Evolutionary conservation across 2,113 vertebrate genomes (phyloP).

Genomic region (Petaurus breviceps): DNA sequence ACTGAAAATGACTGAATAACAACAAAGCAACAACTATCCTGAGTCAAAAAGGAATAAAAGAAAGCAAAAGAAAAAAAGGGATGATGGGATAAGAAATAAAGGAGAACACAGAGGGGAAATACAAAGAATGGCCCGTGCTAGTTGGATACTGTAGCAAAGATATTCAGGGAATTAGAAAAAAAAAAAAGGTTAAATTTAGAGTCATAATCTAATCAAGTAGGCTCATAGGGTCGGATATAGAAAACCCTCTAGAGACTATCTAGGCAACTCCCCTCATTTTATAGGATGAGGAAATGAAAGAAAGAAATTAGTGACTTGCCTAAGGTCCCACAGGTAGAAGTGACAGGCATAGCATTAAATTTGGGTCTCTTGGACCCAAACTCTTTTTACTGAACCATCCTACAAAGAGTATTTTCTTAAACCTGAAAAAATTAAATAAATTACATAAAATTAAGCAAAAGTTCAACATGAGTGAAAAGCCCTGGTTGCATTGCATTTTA

Average conservation of each 20-base stretch:
- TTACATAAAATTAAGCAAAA: neutral
- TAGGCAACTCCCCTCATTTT: neutral
- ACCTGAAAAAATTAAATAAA: neutral
- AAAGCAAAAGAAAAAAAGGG: neutral
- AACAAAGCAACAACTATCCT: neutral
- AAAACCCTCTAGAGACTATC: neutral
- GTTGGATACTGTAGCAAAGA: neutral
- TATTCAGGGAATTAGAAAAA: neutral
- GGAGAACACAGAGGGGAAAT: neutral
- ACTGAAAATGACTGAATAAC: neutral
- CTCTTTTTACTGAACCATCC: neutral
- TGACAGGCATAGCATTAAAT: neutral
- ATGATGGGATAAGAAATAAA: neutral
- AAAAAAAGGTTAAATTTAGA: constrained; percentile 11
- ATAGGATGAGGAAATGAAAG: neutral
- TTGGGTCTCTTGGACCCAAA: neutral
- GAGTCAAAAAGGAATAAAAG: neutral
- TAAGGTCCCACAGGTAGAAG: neutral
- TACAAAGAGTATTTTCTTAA: neutral
- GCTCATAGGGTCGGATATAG: neutral
- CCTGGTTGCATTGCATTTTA: constrained; percentile 14
- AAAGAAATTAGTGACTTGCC: neutral
- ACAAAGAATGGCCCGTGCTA: neutral
- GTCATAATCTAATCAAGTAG: neutral
- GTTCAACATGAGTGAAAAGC: constrained; percentile 9